Conservation (phyloP, 2,888 invertebrate genomes). For the Dexiosoma caninum region DNA sequence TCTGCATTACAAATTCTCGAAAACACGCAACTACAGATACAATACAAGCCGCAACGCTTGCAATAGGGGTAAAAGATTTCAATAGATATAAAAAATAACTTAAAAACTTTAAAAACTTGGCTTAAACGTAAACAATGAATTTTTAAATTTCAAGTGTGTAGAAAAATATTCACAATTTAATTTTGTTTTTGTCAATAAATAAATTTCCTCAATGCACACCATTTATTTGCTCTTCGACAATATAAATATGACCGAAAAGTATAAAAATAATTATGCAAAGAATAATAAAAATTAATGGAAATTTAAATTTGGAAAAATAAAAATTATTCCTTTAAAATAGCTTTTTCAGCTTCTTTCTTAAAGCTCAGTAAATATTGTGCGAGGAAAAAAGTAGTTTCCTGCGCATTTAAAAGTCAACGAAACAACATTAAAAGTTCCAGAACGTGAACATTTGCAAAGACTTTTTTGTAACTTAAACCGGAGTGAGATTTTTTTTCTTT, state of each 20-base stretch:
- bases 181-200: constrained; percentile 20
- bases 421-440: too few relatives aligned
- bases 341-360: constrained; percentile 12
- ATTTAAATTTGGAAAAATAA: constrained; percentile 22
- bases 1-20: too few relatives aligned
- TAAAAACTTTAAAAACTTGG: too few relatives aligned
- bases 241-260: constrained; percentile 24
- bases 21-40: too few relatives aligned
- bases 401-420: too few relatives aligned
- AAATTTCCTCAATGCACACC: neutral
- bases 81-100: too few relatives aligned
- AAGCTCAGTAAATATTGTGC: neutral
- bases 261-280: constrained; percentile 18
- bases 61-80: too few relatives aligned
- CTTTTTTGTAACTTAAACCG: too few relatives aligned
- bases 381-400: neutral
- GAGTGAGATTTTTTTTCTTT: too few relatives aligned
- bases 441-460: too few relatives aligned
- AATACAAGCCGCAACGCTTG: too few relatives aligned
- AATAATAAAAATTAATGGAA: constrained; percentile 24
- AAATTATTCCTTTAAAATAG: constrained; percentile 11
- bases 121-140: neutral
- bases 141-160: neutral
- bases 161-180: neutral
- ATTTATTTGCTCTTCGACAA: neutral